Evolutionary conservation across 2,113 vertebrate species (phyloP), one percentile per base, ranked within the genome.

Genomic region (Myocastor coypus): DNA sequence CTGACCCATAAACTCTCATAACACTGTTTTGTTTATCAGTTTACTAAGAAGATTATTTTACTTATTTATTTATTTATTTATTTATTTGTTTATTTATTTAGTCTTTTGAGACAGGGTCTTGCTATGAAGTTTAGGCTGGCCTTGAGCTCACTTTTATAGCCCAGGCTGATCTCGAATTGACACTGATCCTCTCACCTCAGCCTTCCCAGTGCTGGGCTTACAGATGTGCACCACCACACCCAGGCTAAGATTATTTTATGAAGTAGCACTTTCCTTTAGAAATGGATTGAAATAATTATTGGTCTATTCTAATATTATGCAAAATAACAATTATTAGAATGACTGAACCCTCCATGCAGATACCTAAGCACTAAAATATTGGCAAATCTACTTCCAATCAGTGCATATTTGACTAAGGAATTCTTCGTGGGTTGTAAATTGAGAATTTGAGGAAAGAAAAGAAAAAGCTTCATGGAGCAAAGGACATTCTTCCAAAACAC

Each of bases 1-100:
- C 75, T 95, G 12, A 28, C 90, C 93, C 9, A 42, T 30, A 77
- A 96, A 89, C 24, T 68, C 10, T 92, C 75, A 3, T 32, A 95
- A 87, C 50, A 55, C 2, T 86, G 37, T 42, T 92, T 96, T 97
- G 96, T 92, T 96, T 97, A 96, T 96, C 46, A 92, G 1, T 83
- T 82, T 88, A 87, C 52, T 75, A 37, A 37, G 34, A 96, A 78
- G 89, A 91, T 66, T 46, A 14, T 68, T 97, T 91, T 17, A 34
- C 37, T 46, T 46, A 46, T 46, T 46, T 46, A 46, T 46, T 46
- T 46, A 46, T 46, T 46, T 46, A 46, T 46, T 46, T 46, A 46
- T 46, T 46, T 46, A 46, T 46, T 46, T 46, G 8, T 46, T 46
- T 46, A 46, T 46, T 46, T 46, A 46, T 46, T 46, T 46, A 8